Conservation (phyloP, 2,113 vertebrate genomes). For the Lepisosteus oculatus region DNA sequence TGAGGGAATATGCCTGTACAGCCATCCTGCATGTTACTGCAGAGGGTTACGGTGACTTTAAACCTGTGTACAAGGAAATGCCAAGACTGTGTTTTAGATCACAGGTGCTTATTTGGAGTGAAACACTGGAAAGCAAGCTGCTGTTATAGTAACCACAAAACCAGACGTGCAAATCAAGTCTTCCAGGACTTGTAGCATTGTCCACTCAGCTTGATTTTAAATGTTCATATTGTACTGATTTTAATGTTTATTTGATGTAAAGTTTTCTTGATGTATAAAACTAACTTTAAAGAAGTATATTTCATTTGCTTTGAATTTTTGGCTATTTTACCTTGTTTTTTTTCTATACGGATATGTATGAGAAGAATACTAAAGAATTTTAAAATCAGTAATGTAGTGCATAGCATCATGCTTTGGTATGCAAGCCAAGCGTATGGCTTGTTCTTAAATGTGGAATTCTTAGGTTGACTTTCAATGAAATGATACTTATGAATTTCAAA, state of each 20-base stretch:
- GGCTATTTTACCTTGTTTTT: constrained; percentile 38
- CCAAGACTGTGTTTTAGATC: too few species aligned
- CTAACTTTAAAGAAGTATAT: constrained; percentile 14
- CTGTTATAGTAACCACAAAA: not conserved
- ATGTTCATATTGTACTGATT: not conserved
- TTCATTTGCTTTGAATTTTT: constrained; percentile 16
- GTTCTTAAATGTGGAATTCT: too few species aligned
- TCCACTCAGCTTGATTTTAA: not conserved
- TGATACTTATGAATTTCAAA: too few species aligned
- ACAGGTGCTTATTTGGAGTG: not conserved
- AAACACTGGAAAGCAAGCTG: constrained; percentile 6
- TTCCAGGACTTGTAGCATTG: not conserved
- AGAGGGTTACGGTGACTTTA: not conserved
- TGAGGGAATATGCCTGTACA: not conserved
- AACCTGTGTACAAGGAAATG: not conserved
- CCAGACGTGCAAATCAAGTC: not conserved
- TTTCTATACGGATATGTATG: constrained; percentile 17
- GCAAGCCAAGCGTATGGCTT: too few species aligned
- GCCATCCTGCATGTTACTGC: not conserved
- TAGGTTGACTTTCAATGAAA: too few species aligned
- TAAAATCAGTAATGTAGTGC: constrained; percentile 19
- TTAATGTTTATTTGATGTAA: not conserved
- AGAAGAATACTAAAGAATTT: constrained; percentile 9
- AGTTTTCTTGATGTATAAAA: constrained; percentile 11
- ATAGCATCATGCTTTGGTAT: too few species aligned